Evolutionary conservation across 2,888 invertebrate genomes (phyloP), one percentile per base, ranked within the genome.

Genomic region (Lithodes maja): DNA sequence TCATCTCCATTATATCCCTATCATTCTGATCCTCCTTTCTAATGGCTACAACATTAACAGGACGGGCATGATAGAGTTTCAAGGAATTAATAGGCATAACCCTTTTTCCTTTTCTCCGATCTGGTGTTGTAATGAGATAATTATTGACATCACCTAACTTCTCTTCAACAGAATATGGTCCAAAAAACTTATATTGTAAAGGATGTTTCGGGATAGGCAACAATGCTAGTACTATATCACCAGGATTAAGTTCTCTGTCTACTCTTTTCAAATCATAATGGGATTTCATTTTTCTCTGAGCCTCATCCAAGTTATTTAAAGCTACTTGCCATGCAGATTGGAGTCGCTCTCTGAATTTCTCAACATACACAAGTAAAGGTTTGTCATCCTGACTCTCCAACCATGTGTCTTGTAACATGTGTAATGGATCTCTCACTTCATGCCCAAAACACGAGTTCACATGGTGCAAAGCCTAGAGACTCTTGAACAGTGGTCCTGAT

Each of bases 351-450:
- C n/a, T 75, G 17, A 75, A 75, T 7, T 75, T 7, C 7, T 9
- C 7, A 33, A 75, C 75, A 79, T 79, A 79, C 7, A 5, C n/a
- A 5, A 53, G 50, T 9, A 79, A n/a, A 7, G 79, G 9, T 52
- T 53, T 55, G 15, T 17, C 33, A 5, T 50, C 9, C 5, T 3
- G 3, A 12, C 17, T 17, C 5, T 50, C 52, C 17, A 80, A 2
- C 55, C 80, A 80, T 17, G 50, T 53, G 12, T 80, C 55, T 17
- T n/a, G n/a, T n/a, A n/a, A n/a, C n/a, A n/a, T n/a, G n/a, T n/a
- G n/a, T n/a, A n/a, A n/a, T n/a, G n/a, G 33, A 17, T 53, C 33
- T 17, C 83, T 2, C 5, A 83, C 83, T 52, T 83, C n/a, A 15
- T 74, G 83, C 12, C 71, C 33, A 74, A 15, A 78, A 74, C 17